Base-by-base conservation (phyloP, 2,888 invertebrate species). In the Pandemis corylana region DNA sequence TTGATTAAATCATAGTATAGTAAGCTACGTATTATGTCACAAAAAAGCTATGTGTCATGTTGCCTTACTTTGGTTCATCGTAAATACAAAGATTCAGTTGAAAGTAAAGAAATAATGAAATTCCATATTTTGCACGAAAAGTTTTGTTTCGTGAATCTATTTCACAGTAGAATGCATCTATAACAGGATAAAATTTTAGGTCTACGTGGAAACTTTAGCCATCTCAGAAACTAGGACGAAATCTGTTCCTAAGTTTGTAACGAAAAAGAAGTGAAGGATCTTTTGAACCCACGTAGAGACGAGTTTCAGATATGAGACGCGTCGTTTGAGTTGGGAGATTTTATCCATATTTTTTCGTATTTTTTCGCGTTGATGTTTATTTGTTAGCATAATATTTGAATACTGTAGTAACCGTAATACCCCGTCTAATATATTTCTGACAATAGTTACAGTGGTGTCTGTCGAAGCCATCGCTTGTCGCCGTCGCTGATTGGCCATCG, bases 401-500 rank as follows among this genome's bases (percentile, higher is more conserved):
- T 36, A 36, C 28, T 36, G 28, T 2, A 36, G 28, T 36, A 36
- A 36, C 28, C 28, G 28, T 4, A 36, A 36, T 4, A 36, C 28
- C 28, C 28, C 2, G 2, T 36, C 28, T 4, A 4, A 36, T 36
- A 36, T 36, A 36, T 36, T 36, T 36, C 28, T 2, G 28, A 36
- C 28, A 36, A 36, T 36, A 36, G 28, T 20, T 10, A 10, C 56
- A 68, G 44, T 46, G 5, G 49, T 49, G 46, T 13, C 13, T 20
- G 56, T 59, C 44, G 44, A 9, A 49, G 65, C 28, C 56, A 44
- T 59, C 56, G 44, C 4, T n/a, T 41, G 20, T 61, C 61, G 49
- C 49, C 7, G 65, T 4, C 44, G 15, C 44, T 59, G 44, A 68
- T 28, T 20, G 28, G 42, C 42, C 56, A 59, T 68, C 49, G 61